Base-by-base conservation (phyloP, 2,797 vertebrate species). In the Enoplosus armatus region DNA sequence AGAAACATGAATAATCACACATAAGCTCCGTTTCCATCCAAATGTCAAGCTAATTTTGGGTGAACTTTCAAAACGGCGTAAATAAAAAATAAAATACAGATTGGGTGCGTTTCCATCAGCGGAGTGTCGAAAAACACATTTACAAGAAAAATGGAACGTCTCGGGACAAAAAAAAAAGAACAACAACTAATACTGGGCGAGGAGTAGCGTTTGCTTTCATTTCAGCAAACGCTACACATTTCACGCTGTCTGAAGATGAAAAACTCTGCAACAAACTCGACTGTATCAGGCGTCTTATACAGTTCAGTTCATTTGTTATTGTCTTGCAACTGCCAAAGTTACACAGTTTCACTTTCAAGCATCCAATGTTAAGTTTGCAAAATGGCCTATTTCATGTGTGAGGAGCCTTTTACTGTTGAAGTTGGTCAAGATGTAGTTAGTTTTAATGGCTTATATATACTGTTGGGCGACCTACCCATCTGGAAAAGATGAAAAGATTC, bases 11-110 rank as follows among this genome's bases (percentile, higher is more conserved):
- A 91, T 83, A 86, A 85, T 74, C 66, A 82, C 72, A 87, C 72
- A 77, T 62, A 71, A 85, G 77, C 83, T 72, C 74, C 6, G 85
- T 85, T 91, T 91, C 88, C 90, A 89, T 88, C 87, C 87, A 91
- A 91, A 85, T 82, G 73, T 78, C 69, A 79, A 74, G 58, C 61
- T 65, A 26, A 81, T 87, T 87, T 78, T 66, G 33, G 64, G 43
- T 73, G 70, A 86, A 87, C 65, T 65, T 85, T 80, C 2, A 4
- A 51, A 73, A 61, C 4, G 1, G 24, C 37, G 75, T 8, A 24
- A 51, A 66, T 47, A 55, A 54, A 62, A 62, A 33, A 72, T 33
- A 29, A 64, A 81, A 73, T 18, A 73, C 45, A 62, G 53, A 74
- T 60, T 63, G 39, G 24, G 29, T 58, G 71, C 2, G 26, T 70